Evolutionary conservation across 2,888 invertebrate species (phyloP).

Genomic region (Epinotia demarniana): DNA sequence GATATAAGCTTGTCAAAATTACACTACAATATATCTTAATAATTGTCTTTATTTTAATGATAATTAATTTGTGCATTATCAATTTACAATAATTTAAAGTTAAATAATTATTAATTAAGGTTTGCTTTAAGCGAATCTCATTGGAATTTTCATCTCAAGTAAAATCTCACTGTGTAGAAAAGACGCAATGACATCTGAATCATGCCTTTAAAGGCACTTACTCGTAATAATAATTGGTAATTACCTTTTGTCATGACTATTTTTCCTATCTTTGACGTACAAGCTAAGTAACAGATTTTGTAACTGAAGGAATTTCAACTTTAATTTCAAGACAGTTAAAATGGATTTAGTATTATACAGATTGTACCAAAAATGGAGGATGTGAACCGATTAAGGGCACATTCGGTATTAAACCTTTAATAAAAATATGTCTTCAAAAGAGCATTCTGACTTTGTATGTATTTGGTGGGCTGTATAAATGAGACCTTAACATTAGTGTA

Average conservation of each 20-base stretch:
- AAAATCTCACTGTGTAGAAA: neutral
- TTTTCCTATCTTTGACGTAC: neutral
- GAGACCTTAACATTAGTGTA: slow-evolving; percentile 37
- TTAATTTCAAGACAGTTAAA: neutral
- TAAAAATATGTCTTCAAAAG: neutral
- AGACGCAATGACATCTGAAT: slow-evolving; percentile 2
- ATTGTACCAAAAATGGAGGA: no score
- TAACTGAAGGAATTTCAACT: neutral
- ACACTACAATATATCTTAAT: slow-evolving; percentile 24
- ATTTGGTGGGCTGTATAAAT: slow-evolving; percentile 43
- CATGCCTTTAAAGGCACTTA: neutral
- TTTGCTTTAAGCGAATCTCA: slow-evolving; percentile 40
- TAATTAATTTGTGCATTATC: slow-evolving; percentile 35
- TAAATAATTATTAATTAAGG: slow-evolving; percentile 28
- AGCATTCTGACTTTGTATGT: slow-evolving; percentile 14
- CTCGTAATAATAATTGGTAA: no score
- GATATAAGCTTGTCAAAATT: slow-evolving; percentile 13
- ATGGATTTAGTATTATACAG: neutral
- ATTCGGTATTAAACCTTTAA: neutral
- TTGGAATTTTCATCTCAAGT: slow-evolving; percentile 17
- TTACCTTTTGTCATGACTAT: slow-evolving; percentile 7
- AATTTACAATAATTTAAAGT: slow-evolving; percentile 36
- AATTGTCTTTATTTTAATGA: slow-evolving; percentile 40
- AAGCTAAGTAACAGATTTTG: slow-evolving; percentile 4
- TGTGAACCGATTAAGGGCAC: no score